Base-by-base conservation (phyloP, 2,113 vertebrate genomes). In the Myotis lucifugus region DNA sequence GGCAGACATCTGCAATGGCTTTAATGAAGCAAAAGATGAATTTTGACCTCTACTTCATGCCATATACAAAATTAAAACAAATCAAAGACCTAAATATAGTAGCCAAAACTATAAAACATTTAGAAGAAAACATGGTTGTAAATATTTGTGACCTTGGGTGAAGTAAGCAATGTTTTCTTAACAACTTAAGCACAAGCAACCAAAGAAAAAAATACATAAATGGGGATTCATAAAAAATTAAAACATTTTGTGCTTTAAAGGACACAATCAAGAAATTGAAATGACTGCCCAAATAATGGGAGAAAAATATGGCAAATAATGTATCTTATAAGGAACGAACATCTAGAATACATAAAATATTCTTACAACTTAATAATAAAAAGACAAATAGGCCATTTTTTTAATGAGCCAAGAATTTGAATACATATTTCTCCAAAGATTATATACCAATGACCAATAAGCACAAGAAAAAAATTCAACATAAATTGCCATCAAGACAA, bases 41-140 rank as follows among this genome's bases (percentile, higher is more conserved):
- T 61, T 74, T 79, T 29, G 7, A 69, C 14, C 17, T 19, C 13
- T 67, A 82, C 12, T 21, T 52, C 21, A 59, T 18, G 32, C 4
- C 1, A 87, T 23, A 50, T 12, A 78, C 8, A 73, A 95, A 94
- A 67, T 95, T 73, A 74, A 77, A 84, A 85, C 21, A 56, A 52
- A 67, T 40, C 19, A 73, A 70, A 96, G 9, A 34, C 19, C 23
- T 13, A 79, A 72, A 32, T n/a, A 4, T n/a, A 66, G 48, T 50
- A 88, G 32, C 32, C 2, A 27, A 88, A 88, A 66, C 11, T 56
- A 21, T 88, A 78, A n/a, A 50, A 85, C 46, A 50, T 32, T 67
- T 79, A 88, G 40, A 79, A 67, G 9, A 79, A 74, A 94, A 59
- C 3, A 52, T 64, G 66, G 18, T 8, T 64, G 23, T 78, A 79